Evolutionary conservation across 2,113 vertebrate genomes (phyloP).

Genomic region (Lagopus leucura): DNA sequence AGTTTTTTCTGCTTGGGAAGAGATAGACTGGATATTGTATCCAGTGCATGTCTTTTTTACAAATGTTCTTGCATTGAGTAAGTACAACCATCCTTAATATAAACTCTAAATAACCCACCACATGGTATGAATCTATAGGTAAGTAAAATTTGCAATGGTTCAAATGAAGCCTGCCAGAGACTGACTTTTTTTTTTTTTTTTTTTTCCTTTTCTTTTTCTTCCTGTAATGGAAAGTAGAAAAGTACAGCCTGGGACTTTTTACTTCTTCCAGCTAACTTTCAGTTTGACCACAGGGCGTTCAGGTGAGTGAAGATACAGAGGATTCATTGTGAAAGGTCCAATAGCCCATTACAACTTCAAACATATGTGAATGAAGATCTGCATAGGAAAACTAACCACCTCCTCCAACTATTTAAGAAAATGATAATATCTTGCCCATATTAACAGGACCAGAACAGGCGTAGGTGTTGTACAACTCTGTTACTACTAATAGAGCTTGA

Average conservation of each 20-base stretch:
- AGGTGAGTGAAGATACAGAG: slow-evolving; percentile 10
- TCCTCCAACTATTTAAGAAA: slow-evolving; percentile 10
- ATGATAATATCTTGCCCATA: not conserved
- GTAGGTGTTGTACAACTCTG: not conserved
- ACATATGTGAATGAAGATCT: not conserved
- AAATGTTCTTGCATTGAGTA: not conserved
- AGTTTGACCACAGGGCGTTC: not conserved
- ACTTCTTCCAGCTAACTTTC: not conserved
- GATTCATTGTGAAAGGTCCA: not conserved
- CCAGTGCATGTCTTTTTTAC: not conserved
- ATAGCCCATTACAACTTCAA: not conserved
- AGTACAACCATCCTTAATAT: not conserved
- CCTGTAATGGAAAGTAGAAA: not conserved
- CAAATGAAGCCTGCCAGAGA: slow-evolving; percentile 20
- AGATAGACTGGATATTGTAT: slow-evolving; percentile 14
- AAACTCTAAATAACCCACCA: slow-evolving; percentile 28
- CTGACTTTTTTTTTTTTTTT: not conserved
- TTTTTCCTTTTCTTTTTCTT: no score
- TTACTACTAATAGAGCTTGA: not conserved
- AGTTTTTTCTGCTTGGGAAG: slow-evolving; percentile 13
- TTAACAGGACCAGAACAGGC: not conserved
- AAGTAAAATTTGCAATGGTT: slow-evolving; percentile 48
- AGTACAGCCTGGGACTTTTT: not conserved
- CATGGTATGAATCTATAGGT: slow-evolving; percentile 32
- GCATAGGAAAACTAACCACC: not conserved